Conservation (phyloP, 2,113 vertebrate genomes). For the Nyctibius bracteatus region DNA sequence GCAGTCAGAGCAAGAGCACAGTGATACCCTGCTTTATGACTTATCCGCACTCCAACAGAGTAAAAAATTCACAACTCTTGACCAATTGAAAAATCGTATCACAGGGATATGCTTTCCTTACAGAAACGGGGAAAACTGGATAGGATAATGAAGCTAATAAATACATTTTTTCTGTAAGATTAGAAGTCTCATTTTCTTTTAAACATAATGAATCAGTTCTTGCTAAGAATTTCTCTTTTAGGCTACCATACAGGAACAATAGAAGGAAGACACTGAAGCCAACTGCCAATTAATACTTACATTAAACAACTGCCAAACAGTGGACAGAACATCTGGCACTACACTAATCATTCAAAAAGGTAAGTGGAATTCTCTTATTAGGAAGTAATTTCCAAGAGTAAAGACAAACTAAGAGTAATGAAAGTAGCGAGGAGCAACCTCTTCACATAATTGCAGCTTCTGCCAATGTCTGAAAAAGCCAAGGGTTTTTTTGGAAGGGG, state of each 20-base stretch:
- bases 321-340: background rate
- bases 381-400: background rate
- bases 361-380: background rate
- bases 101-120: background rate
- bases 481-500: fast-evolving
- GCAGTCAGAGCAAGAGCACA: background rate
- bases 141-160: background rate
- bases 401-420: background rate
- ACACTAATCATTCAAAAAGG: background rate
- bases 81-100: background rate
- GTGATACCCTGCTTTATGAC: background rate
- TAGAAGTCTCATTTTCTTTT: background rate
- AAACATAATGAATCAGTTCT: background rate
- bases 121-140: background rate
- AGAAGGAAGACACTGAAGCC: background rate
- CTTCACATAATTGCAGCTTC: background rate
- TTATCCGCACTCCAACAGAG: fast-evolving
- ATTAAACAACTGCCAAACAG: background rate
- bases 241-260: background rate
- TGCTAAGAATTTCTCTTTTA: background rate
- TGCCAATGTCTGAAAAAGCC: background rate
- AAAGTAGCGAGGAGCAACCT: background rate
- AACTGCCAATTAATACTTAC: background rate
- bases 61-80: background rate
- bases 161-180: background rate